Evolutionary conservation across 2,888 invertebrate species (phyloP).

Genomic region (Drosophila mulleri): DNA sequence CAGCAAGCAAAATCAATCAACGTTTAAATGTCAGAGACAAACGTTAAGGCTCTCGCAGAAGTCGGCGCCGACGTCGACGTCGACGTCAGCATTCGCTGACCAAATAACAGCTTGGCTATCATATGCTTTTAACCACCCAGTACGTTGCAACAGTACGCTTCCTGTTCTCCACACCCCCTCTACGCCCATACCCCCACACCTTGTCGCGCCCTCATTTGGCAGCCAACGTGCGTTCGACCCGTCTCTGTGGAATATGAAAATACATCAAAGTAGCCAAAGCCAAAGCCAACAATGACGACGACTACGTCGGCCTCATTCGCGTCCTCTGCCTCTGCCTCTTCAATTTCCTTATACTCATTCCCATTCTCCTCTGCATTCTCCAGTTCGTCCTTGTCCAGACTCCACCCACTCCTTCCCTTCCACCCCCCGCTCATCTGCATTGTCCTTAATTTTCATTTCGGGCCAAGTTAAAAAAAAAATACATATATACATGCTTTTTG

Average conservation of each 20-base stretch:
- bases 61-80: constrained; percentile 3
- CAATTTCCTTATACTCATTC: constrained; percentile 4
- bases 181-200: neutral
- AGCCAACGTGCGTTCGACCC: constrained; percentile 46
- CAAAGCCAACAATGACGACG: constrained; percentile 32
- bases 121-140: neutral
- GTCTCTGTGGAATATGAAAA: constrained; percentile 75
- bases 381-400: constrained; percentile 27
- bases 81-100: constrained; percentile 29
- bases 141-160: neutral
- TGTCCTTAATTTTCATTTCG: constrained; percentile 49
- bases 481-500: constrained; percentile 57
- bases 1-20: constrained; percentile 66
- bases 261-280: constrained; percentile 74
- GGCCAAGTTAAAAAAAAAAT: constrained; percentile 38
- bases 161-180: neutral
- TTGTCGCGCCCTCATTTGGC: constrained; percentile 1
- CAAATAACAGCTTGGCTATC: constrained; percentile 23
- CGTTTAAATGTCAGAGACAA: constrained; percentile 62
- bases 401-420: neutral
- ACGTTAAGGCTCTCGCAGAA: constrained; percentile 39
- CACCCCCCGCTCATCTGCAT: neutral
- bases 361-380: constrained; percentile 8
- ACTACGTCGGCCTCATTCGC: constrained; percentile 21
- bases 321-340: neutral